Base-by-base conservation (phyloP, 2,888 invertebrate species). In the Mesochorus sp. region DNA sequence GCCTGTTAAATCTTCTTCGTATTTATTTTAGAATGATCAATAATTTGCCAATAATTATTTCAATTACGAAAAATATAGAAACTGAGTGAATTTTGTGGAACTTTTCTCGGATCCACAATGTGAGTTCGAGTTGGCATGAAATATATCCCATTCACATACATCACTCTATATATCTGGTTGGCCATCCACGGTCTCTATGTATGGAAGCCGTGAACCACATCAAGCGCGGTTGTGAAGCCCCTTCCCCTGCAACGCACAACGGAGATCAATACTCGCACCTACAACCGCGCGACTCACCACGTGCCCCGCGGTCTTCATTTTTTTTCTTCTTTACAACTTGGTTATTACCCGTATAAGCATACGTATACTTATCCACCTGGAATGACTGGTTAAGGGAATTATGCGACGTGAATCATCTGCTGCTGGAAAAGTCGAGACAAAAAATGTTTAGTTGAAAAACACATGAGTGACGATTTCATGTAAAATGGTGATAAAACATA, bases 211-310 rank as follows among this genome's bases (percentile, higher is more conserved):
- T 57, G 55, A 62, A 74, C 77, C 51, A 70, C 70, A 59, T 70
- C 34, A 66, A 72, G 62, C 47, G 24, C 59, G 57, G 28, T 68
- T 24, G 57, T 26, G 67, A 68, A 61, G 37, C 19, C 47, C 47
- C n/a, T 14, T 6, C 57, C 47, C 57, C 44, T 61, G 53, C 64
- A 59, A 77, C 73, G 73, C 74, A 70, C 51, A 26, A 64, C 74
- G 74, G 68, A 74, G 78, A 78, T 78, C 78, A 74, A 78, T 78
- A 78, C 74, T 78, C 74, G 78, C 64, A 78, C 70, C 78, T 78
- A 78, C 68, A 74, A 78, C 64, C 72, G 67, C 67, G 72, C 17
- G 49, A 70, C 57, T 21, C 71, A 68, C 62, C 62, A 70, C 53
- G 75, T 75, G 75, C 61, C 44, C 19, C 31, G 42, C 34, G 37